A percentile compares a stretch with the other conserved stretches of the same genome.
phyloP scores from a whole-genome alignment of 2,888 invertebrate genomes.

The Ephialtes manifestator region DNA sequence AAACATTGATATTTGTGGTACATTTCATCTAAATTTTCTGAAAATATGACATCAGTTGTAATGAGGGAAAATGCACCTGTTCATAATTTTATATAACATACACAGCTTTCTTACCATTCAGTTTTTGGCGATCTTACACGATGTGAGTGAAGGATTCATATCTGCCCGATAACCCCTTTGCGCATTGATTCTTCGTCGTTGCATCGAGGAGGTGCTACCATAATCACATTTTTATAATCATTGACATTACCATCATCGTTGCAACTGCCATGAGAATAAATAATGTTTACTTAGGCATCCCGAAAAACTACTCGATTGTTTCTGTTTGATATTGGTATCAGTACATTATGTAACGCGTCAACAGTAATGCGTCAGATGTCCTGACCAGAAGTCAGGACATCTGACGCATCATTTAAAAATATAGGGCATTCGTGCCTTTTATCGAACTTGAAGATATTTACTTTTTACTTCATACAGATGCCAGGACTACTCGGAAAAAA shows the following conservation, averaged over 20 bases:
- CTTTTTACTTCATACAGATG: not conserved
- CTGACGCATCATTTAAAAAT: no score
- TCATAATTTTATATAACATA: not conserved
- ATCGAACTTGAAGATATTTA: no score
- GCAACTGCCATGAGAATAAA: not conserved
- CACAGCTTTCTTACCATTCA: not conserved
- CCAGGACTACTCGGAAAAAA: not conserved
- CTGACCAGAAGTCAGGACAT: no score
- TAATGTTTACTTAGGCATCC: not conserved
- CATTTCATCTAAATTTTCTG: not conserved
- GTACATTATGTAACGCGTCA: no score
- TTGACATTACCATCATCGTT: not conserved
- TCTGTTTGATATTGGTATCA: no score
- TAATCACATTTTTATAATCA: not conserved
- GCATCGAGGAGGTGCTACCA: not conserved
- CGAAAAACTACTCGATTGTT: not conserved
- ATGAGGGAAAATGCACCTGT: not conserved
- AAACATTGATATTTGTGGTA: constrained; percentile 6
- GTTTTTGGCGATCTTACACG: no score
- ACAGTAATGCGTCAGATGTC: no score
- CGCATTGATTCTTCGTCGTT: no score
- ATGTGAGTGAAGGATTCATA: no score
- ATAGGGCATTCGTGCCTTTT: no score
- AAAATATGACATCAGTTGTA: not conserved
- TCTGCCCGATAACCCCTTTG: no score